Conservation (phyloP, 2,888 invertebrate species). For the Epiblema foenella region DNA sequence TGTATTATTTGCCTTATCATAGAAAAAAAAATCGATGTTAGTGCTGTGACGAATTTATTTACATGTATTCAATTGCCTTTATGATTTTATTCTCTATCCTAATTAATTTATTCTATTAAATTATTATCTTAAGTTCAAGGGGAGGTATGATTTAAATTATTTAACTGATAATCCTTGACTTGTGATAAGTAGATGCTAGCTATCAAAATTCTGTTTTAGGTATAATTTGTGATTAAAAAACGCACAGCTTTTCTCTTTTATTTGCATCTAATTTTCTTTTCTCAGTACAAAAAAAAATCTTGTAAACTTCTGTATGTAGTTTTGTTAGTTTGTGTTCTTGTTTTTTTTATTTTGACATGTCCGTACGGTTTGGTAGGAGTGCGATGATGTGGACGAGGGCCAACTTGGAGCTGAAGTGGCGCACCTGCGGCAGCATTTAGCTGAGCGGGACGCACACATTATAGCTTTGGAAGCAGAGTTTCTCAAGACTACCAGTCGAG, state of each 20-base stretch:
- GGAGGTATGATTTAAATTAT: slow-evolving; percentile 46
- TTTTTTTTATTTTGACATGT: slow-evolving; percentile 65
- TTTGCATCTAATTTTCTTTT: slow-evolving; percentile 51
- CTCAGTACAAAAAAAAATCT: slow-evolving; percentile 27
- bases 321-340: slow-evolving; percentile 46
- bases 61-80: slow-evolving; percentile 36
- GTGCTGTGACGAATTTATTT: slow-evolving; percentile 35
- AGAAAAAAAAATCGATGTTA: slow-evolving; percentile 32
- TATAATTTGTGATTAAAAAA: slow-evolving; percentile 41
- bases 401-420: slow-evolving; percentile 95
- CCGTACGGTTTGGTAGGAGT: slow-evolving; percentile 73
- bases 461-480: slow-evolving; percentile 94
- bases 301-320: slow-evolving; percentile 20
- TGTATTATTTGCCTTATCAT: slow-evolving; percentile 26
- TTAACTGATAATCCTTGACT: slow-evolving; percentile 32
- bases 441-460: slow-evolving; percentile 93
- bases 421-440: slow-evolving; percentile 91
- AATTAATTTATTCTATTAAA: slow-evolving; percentile 23
- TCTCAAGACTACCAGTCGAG: slow-evolving; percentile 91
- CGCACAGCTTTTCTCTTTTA: slow-evolving; percentile 57
- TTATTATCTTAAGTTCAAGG: slow-evolving; percentile 46
- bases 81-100: slow-evolving; percentile 31
- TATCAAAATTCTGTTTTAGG: slow-evolving; percentile 44
- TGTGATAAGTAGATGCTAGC: slow-evolving; percentile 36
- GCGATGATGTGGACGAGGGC: slow-evolving; percentile 75